A percentile compares a stretch with the other conserved stretches of the same genome.
Evolutionary conservation across 2,888 invertebrate species (phyloP).

Genomic region (Meta bourneti): DNA sequence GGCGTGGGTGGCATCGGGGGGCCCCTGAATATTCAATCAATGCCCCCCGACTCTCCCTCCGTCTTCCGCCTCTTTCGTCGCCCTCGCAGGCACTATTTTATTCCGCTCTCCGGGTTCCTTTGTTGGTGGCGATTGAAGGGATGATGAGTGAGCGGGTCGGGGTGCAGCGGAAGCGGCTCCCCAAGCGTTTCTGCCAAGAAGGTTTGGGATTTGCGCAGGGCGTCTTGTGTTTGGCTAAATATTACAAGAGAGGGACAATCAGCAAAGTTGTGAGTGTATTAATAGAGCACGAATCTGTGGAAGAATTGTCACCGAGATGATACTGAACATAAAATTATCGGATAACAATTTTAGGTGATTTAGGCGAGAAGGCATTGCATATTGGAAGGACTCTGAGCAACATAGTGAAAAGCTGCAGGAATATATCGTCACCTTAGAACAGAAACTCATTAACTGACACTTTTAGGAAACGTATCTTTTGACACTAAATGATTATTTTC

Average conservation of each 20-base stretch:
- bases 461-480: no score
- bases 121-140: conserved; percentile 34
- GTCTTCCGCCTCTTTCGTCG: conserved; percentile 51
- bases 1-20: conserved; percentile 55
- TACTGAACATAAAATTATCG: no score
- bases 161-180: conserved; percentile 23
- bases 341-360: no score
- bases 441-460: no score
- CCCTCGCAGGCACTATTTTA: conserved; percentile 58
- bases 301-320: no score
- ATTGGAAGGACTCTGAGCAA: no score
- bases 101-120: conserved; percentile 55
- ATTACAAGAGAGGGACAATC: not conserved
- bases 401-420: no score
- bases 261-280: not conserved
- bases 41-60: not conserved
- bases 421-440: no score
- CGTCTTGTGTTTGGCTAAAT: not conserved
- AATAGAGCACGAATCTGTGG: no score
- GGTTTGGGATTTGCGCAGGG: conserved; percentile 4
- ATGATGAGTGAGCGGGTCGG: conserved; percentile 58
- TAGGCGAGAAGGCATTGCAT: no score
- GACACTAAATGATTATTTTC: no score
- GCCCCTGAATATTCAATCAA: no score
- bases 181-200: not conserved